Evolutionary conservation across 2,888 invertebrate genomes (phyloP).

Genomic region (Hirtodrosophila trivittata): DNA sequence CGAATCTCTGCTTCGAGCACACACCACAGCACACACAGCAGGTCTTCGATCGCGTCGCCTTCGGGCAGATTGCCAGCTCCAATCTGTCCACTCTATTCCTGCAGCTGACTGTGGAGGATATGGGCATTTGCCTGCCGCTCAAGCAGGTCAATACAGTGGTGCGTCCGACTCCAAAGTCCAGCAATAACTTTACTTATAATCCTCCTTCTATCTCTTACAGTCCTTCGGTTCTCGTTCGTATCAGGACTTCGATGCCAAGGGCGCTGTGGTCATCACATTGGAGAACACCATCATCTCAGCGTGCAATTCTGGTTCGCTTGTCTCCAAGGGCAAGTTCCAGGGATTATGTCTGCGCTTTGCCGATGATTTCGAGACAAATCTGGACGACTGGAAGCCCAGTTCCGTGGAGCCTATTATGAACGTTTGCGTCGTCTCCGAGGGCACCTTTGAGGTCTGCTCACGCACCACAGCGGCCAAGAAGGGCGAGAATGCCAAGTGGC

Average conservation of each 20-base stretch:
- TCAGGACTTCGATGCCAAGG: slow-evolving; percentile 91
- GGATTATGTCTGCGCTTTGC: slow-evolving; percentile 97
- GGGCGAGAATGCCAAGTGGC: slow-evolving; percentile 97
- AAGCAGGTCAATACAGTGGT: slow-evolving; percentile 90
- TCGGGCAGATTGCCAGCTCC: slow-evolving; percentile 91
- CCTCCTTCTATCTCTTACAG: slow-evolving; percentile 61
- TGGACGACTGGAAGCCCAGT: slow-evolving; percentile 99
- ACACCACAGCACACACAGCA: slow-evolving; percentile 83
- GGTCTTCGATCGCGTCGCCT: slow-evolving; percentile 89
- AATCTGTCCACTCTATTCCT: slow-evolving; percentile 95
- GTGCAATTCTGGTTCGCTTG: slow-evolving; percentile 97
- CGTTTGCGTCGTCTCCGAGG: slow-evolving; percentile 98
- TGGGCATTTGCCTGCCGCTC: slow-evolving; percentile 97
- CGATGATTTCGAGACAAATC: slow-evolving; percentile 97
- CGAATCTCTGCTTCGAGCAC: slow-evolving; percentile 95
- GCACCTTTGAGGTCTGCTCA: slow-evolving; percentile 95
- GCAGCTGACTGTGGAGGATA: slow-evolving; percentile 97
- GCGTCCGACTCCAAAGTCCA: slow-evolving; percentile 1
- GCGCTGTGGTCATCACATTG: slow-evolving; percentile 97
- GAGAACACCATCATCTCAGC: slow-evolving; percentile 97
- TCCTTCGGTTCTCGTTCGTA: slow-evolving; percentile 88
- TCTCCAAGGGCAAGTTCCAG: slow-evolving; percentile 95
- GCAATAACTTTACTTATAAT: not conserved
- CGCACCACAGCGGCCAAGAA: slow-evolving; percentile 94
- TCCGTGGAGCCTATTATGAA: slow-evolving; percentile 92